Base-by-base conservation (phyloP, 2,113 vertebrate genomes). In the Rhipidura dahli region DNA sequence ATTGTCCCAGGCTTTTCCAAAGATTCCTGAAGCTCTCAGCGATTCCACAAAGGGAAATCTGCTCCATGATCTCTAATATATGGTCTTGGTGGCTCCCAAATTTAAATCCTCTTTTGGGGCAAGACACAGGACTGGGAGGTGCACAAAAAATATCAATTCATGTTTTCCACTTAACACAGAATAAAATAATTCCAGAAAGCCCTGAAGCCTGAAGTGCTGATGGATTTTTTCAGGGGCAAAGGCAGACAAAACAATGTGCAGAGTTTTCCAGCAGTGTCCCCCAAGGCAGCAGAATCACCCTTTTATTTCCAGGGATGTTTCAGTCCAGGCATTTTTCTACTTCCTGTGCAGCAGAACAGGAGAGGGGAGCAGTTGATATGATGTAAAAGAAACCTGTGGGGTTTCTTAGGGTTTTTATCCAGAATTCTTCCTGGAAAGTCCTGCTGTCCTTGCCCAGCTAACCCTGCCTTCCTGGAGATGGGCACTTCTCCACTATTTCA, bases 61-160 rank as follows among this genome's bases (percentile, higher is more conserved):
- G 27, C 31, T 66, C 50, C 28, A 3, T n/a, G 7, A 24, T 9
- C 35, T 33, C 30, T 26, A 42, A 10, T 35, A 2, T 7, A 3
- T 1, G 3, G 23, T 42, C 47, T 57, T 40, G 20, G 37, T 45
- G 56, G 17, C 21, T 70, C 4, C 26, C 10, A 6, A 49, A 66
- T 35, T 50, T 31, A 18, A 65, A 24, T 50, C 30, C 14, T 33
- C 68, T 65, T 66, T 42, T 1, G 39, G 35, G 69, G 42, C 12
- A 61, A n/a, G 70, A 22, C 33, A 44, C 27, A 6, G 35, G 23
- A 7, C 23, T n/a, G 21, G 40, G 87, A 39, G 9, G 50, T 31
- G 54, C 56, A 35, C 18, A 64, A 1, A 17, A 61, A 78, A 27
- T 45, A 63, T 17, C 0, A 0, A 59, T 42, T 68, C 1, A 6